Conservation (phyloP, 2,113 vertebrate genomes). For the Ondatra zibethicus region DNA sequence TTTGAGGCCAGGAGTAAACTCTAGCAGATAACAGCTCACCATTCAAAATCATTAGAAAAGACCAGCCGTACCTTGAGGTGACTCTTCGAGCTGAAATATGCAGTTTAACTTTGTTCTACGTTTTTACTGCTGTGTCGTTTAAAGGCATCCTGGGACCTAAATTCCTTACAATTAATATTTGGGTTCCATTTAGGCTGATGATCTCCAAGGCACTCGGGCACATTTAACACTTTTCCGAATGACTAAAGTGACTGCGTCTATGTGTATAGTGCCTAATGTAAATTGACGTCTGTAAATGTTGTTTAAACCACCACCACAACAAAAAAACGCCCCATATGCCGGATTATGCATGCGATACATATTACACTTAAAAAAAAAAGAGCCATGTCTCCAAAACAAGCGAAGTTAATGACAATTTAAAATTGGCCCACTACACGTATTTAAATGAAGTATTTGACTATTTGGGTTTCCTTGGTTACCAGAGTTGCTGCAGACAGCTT, state of each 20-base stretch:
- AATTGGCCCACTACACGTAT: slow-evolving; percentile 71
- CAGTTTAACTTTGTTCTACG: slow-evolving; percentile 65
- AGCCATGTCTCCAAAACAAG: slow-evolving; percentile 61
- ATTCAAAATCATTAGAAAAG: slow-evolving; percentile 35
- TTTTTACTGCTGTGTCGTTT: slow-evolving; percentile 51
- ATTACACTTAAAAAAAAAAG: background rate
- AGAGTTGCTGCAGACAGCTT: slow-evolving; percentile 84
- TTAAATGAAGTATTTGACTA: slow-evolving; percentile 80
- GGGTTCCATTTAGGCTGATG: slow-evolving; percentile 57
- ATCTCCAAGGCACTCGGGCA: slow-evolving; percentile 35
- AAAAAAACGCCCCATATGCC: slow-evolving; percentile 29
- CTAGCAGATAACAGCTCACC: slow-evolving; percentile 44
- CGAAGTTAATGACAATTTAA: slow-evolving; percentile 69
- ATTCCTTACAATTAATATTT: slow-evolving; percentile 69
- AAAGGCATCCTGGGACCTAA: slow-evolving; percentile 47
- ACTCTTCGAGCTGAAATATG: slow-evolving; percentile 52
- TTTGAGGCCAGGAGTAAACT: slow-evolving; percentile 59
- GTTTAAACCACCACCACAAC: slow-evolving; percentile 59
- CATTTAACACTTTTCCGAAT: slow-evolving; percentile 70
- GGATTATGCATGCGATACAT: slow-evolving; percentile 41
- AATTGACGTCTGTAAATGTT: slow-evolving; percentile 55
- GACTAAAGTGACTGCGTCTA: slow-evolving; percentile 52
- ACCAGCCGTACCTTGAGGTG: background rate
- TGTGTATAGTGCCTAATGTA: slow-evolving; percentile 60
- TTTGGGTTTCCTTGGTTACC: slow-evolving; percentile 86